A percentile compares a stretch with the other conserved stretches of the same genome.
Conservation (phyloP, 2,797 vertebrate species). For the Sebastolobus alascanus region DNA sequence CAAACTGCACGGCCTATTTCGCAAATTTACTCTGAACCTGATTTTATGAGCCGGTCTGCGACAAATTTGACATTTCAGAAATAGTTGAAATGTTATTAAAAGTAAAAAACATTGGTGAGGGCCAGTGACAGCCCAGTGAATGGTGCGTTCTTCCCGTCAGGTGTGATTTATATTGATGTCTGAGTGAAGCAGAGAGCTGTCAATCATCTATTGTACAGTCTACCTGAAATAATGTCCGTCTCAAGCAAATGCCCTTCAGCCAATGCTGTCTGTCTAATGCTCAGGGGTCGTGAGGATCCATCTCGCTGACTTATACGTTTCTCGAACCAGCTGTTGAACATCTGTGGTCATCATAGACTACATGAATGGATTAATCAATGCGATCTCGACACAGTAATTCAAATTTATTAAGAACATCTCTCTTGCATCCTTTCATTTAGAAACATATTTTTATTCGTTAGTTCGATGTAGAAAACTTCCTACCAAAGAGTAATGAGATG, state of each 20-base stretch:
- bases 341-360: background rate
- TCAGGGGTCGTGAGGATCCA: background rate
- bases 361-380: background rate
- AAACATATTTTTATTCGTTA: constrained; percentile 48
- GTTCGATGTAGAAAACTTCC: constrained; percentile 37
- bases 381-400: constrained; percentile 7
- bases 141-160: constrained; percentile 31
- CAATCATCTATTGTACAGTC: constrained; percentile 43
- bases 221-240: constrained; percentile 39
- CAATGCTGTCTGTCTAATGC: background rate
- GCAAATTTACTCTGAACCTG: constrained; percentile 19
- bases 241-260: constrained; percentile 20
- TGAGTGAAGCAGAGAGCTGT: constrained; percentile 40
- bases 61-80: constrained; percentile 53
- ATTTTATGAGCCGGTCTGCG: constrained; percentile 29
- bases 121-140: constrained; percentile 34
- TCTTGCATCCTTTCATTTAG: background rate
- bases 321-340: background rate
- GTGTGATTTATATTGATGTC: constrained; percentile 41
- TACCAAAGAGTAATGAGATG: constrained; percentile 51
- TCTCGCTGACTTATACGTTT: constrained; percentile 14
- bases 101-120: constrained; percentile 26
- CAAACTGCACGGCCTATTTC: constrained; percentile 4
- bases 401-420: constrained; percentile 11
- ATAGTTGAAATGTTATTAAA: constrained; percentile 5